phyloP scores from a whole-genome alignment of 2,113 vertebrate species.

The Tetrao urogallus region DNA sequence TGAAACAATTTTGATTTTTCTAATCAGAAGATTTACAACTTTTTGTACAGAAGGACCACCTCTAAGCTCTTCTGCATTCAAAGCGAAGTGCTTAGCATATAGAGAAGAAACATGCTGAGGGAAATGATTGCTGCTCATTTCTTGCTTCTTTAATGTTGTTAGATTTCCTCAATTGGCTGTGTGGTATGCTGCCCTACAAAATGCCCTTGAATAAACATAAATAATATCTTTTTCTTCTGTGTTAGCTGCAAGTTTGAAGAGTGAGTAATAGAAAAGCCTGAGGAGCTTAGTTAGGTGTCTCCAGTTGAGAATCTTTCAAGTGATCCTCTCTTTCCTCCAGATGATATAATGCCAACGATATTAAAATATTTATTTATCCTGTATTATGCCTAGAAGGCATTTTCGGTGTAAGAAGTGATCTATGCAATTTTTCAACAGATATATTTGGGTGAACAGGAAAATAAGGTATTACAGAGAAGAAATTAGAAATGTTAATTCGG shows the following conservation, averaged over 20 bases:
- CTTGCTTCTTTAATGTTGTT: not conserved
- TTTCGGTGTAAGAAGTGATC: not conserved
- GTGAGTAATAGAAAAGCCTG: not conserved
- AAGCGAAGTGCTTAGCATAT: not conserved
- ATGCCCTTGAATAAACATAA: not conserved
- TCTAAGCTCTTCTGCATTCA: not conserved
- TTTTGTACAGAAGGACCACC: not conserved
- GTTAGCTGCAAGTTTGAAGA: not conserved
- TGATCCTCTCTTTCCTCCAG: not conserved
- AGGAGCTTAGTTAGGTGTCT: not conserved
- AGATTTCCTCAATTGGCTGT: not conserved
- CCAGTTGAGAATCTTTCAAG: not conserved
- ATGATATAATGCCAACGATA: not conserved
- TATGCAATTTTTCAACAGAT: not conserved
- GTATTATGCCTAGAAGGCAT: not conserved
- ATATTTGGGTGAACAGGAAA: not conserved
- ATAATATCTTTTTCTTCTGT: not conserved
- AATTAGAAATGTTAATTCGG: not conserved
- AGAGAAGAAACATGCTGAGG: not conserved
- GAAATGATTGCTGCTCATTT: not conserved
- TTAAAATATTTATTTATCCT: not conserved
- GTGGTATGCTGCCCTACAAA: not conserved
- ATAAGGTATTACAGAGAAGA: not conserved
- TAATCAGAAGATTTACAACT: not conserved
- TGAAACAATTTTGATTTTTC: not conserved